Evolutionary conservation across 2,113 vertebrate species (phyloP), one percentile per base, ranked within the genome.

Genomic region (Mola mola): DNA sequence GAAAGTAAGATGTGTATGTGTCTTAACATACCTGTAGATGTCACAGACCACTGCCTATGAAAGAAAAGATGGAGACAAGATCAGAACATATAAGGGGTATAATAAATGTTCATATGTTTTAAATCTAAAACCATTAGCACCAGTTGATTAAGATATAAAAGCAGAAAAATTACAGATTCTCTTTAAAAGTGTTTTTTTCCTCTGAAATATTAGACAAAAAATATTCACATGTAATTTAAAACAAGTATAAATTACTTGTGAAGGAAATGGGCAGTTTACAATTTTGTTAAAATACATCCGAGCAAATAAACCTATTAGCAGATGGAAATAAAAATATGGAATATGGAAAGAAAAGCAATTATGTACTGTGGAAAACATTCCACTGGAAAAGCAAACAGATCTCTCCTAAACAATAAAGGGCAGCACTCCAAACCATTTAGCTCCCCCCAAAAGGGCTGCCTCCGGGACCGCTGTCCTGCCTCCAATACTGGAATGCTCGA

Each of bases 11-110:
- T 8, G 19, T 31, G 21, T 16, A 26, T 28, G 6, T 56, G 2
- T 24, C n/a, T 58, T 26, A 16, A 86, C 89, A 91, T 71, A 92
- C 92, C 79, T 0, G 48, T 28, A 3, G 11, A 0, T 1, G 67
- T 72, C 29, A 73, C 26, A 53, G 41, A 33, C 16, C 6, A 4
- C 34, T 79, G 38, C 83, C 92, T 93, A 9, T 9, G 42, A 1
- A 29, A 77, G 50, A 46, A 41, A 68, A 28, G 58, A 0, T 5
- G 9, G 22, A 62, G 33, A 46, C 31, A 15, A 36, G n/a, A 66
- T 76, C 8, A 81, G 24, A 36, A n/a, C n/a, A n/a, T n/a, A n/a
- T n/a, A n/a, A n/a, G n/a, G n/a, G n/a, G n/a, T n/a, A n/a, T n/a
- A n/a, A n/a, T n/a, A n/a, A n/a, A n/a, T n/a, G n/a, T n/a, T n/a